Percentiles rank a stretch among this genome's conserved stretches.
Conservation (phyloP, 1,140 invertebrate genomes). For the Theocolax elegans region DNA sequence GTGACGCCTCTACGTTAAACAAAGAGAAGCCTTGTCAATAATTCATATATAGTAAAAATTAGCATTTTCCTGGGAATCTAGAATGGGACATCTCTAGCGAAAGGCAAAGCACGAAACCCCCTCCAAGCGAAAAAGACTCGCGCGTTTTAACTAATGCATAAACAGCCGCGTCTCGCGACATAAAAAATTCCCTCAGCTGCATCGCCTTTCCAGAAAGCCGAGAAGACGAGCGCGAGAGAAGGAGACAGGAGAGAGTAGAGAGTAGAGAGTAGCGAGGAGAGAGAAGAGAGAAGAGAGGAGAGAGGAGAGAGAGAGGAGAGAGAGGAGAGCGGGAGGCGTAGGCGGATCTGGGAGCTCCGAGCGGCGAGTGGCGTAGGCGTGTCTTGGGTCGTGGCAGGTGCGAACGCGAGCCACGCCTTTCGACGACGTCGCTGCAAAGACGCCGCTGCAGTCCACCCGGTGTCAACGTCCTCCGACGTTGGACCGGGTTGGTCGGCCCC, state of each 20-base stretch:
- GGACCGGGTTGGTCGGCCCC: too few species aligned
- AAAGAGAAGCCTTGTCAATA: too few species aligned
- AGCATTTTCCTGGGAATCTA: too few species aligned
- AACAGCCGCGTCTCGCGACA: neutral
- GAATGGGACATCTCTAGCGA: too few species aligned
- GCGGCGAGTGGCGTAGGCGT: constrained; percentile 62
- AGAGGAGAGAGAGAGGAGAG: constrained; percentile 21
- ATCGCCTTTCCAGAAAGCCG: constrained; percentile 24
- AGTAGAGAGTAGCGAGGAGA: neutral
- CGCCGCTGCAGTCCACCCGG: neutral
- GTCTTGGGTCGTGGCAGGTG: constrained; percentile 64
- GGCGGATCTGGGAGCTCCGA: constrained; percentile 54
- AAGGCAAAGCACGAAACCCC: too few species aligned
- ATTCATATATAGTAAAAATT: too few species aligned
- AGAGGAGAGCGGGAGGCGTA: constrained; percentile 49
- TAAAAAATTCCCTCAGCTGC: constrained; percentile 4
- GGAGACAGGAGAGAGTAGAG: neutral
- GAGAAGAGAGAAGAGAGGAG: constrained; percentile 33
- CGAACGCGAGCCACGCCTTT: constrained; percentile 65
- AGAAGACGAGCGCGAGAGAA: constrained; percentile 34
- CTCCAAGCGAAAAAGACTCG: too few species aligned
- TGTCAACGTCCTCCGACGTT: too few species aligned
- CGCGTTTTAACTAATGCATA: constrained; percentile 1
- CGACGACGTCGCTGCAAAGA: constrained; percentile 41
- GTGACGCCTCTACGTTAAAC: too few species aligned